Evolutionary conservation across 1,140 invertebrate genomes (phyloP).

Genomic region (Papilio machaon): DNA sequence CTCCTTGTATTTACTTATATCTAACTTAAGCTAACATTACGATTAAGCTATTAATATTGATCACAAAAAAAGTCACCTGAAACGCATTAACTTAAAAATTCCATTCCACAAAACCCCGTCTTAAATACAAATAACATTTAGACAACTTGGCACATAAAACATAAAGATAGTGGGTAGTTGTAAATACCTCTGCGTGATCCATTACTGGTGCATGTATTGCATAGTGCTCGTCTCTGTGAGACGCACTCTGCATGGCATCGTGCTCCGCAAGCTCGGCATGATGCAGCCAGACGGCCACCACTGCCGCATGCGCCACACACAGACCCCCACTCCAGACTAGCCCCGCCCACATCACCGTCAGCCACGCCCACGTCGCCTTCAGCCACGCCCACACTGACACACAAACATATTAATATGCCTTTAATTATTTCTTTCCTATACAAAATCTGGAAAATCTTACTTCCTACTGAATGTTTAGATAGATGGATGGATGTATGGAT

Average conservation of each 20-base stretch:
- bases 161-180: no score
- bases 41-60: no score
- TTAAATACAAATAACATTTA: no score
- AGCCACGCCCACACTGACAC: conserved; percentile 34
- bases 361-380: conserved; percentile 33
- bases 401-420: not conserved
- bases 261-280: conserved; percentile 58
- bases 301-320: conserved; percentile 70
- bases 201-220: conserved; percentile 57
- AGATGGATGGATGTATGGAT: no score
- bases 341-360: conserved; percentile 40
- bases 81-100: not conserved
- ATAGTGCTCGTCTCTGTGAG: conserved; percentile 48
- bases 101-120: not conserved
- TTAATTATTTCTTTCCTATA: no score
- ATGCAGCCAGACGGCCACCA: conserved; percentile 65
- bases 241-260: conserved; percentile 73
- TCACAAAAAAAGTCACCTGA: no score
- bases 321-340: not conserved
- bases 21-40: no score
- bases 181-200: conserved; percentile 49
- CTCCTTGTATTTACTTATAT: no score
- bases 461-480: no score
- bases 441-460: no score
- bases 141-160: no score